Conservation (phyloP, 1,140 invertebrate species). For the Heliconius congener region DNA sequence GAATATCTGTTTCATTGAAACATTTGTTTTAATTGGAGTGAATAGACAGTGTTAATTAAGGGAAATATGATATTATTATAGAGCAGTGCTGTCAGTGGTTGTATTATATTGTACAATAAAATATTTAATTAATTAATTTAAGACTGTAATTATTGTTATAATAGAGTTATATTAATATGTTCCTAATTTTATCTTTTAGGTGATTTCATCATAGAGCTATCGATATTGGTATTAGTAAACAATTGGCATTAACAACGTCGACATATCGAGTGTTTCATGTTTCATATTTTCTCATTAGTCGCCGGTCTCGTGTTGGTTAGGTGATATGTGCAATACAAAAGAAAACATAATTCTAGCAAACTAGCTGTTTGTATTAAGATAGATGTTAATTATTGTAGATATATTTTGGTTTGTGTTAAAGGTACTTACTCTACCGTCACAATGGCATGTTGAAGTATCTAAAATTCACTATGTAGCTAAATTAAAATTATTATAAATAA, state of each 20-base stretch:
- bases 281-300: conserved; percentile 36
- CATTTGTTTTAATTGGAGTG: conserved; percentile 7
- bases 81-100: conserved; percentile 38
- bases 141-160: conserved; percentile 74
- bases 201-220: conserved; percentile 44
- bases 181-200: conserved; percentile 75
- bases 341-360: conserved; percentile 62
- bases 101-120: conserved; percentile 76
- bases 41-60: conserved; percentile 23
- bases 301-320: conserved; percentile 51
- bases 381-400: conserved; percentile 65
- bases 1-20: conserved; percentile 21
- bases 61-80: background rate
- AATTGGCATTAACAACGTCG: conserved; percentile 22
- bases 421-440: conserved; percentile 31
- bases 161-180: conserved; percentile 64
- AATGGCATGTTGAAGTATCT: conserved; percentile 57
- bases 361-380: conserved; percentile 62
- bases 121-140: conserved; percentile 69
- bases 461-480: conserved; percentile 70
- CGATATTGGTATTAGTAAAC: conserved; percentile 4
- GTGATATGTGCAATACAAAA: conserved; percentile 77
- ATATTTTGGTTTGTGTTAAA: conserved; percentile 63
- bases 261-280: conserved; percentile 29
- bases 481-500: conserved; percentile 78